Percentiles rank a stretch among this genome's conserved stretches.
Evolutionary conservation across 2,113 vertebrate genomes (phyloP).

Genomic region (Mugil cephalus): DNA sequence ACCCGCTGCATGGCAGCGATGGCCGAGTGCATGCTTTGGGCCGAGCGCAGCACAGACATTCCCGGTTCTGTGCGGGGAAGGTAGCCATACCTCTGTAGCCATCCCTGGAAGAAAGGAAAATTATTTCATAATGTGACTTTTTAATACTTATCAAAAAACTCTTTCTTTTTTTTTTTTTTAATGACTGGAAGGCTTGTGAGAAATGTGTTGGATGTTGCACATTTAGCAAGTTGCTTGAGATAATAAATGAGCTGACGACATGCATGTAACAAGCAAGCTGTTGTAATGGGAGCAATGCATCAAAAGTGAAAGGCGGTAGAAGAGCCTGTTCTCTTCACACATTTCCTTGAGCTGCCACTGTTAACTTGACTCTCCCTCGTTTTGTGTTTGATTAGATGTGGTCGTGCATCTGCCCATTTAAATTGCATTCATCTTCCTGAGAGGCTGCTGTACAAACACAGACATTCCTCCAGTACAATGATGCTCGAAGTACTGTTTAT

Average conservation of each 20-base stretch:
- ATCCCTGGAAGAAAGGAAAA: constrained; percentile 80
- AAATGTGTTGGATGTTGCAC: background rate
- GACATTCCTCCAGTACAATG: background rate
- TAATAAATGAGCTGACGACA: constrained; percentile 15
- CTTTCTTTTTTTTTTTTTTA: no score
- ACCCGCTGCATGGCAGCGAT: constrained; percentile 93
- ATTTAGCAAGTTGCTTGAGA: background rate
- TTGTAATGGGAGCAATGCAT: background rate
- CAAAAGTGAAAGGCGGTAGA: background rate
- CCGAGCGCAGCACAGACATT: constrained; percentile 89
- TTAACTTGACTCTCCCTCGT: constrained; percentile 10
- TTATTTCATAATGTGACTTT: background rate
- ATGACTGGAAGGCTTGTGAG: background rate
- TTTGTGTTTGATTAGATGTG: constrained; percentile 18
- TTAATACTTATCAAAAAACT: background rate
- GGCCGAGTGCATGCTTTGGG: constrained; percentile 90
- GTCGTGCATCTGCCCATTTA: background rate
- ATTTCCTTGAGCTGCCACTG: constrained; percentile 1
- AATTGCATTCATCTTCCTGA: background rate
- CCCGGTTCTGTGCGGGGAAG: constrained; percentile 88
- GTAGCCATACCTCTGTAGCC: constrained; percentile 94
- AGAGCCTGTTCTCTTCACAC: no score
- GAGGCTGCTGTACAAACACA: background rate
- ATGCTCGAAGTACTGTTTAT: background rate
- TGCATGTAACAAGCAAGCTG: background rate